These are phyloP conservation scores for Tryphoninae sp. DNA, from an alignment of 2,888 invertebrate genomes.

Conservation along the genomic window DNA sequence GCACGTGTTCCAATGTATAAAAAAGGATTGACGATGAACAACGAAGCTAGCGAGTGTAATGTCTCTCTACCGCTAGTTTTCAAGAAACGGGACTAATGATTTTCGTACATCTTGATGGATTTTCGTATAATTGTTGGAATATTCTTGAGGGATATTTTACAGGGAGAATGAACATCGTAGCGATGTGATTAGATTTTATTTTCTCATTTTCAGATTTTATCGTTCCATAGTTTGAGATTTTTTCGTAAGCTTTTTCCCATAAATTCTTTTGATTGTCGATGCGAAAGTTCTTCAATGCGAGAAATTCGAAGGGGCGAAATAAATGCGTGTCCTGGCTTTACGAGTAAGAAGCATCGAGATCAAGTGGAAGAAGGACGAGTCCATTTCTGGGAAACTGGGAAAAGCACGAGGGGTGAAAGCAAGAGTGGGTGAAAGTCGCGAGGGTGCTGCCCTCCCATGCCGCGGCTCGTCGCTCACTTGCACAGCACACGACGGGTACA, in stretches of 20 bases:
- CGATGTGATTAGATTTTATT: too few species aligned
- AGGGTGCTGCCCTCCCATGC: conserved; percentile 35
- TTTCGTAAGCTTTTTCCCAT: not conserved
- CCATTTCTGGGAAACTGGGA: conserved; percentile 25
- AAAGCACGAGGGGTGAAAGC: conserved; percentile 17
- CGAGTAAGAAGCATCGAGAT: not conserved
- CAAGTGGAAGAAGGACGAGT: conserved; percentile 24
- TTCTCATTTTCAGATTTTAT: too few species aligned
- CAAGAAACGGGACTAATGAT: not conserved
- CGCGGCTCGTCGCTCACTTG: conserved; percentile 7
- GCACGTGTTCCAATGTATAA: not conserved
- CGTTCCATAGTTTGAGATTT: not conserved
- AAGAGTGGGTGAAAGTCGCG: conserved; percentile 30
- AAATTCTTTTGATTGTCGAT: not conserved
- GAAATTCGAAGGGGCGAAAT: conserved; percentile 11
- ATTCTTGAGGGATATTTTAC: too few species aligned
- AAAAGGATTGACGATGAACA: not conserved
- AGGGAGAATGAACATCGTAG: too few species aligned
- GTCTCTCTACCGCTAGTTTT: not conserved
- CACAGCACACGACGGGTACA: conserved; percentile 23
- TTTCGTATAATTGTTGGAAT: too few species aligned
- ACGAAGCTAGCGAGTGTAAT: not conserved
- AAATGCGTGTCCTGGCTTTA: conserved; percentile 4
- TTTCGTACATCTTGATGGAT: not conserved
- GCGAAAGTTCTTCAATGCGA: not conserved